A percentile compares a stretch with the other conserved stretches of the same genome.
Evolutionary conservation across 2,113 vertebrate genomes (phyloP).

Genomic region (Spheniscus mendiculus): DNA sequence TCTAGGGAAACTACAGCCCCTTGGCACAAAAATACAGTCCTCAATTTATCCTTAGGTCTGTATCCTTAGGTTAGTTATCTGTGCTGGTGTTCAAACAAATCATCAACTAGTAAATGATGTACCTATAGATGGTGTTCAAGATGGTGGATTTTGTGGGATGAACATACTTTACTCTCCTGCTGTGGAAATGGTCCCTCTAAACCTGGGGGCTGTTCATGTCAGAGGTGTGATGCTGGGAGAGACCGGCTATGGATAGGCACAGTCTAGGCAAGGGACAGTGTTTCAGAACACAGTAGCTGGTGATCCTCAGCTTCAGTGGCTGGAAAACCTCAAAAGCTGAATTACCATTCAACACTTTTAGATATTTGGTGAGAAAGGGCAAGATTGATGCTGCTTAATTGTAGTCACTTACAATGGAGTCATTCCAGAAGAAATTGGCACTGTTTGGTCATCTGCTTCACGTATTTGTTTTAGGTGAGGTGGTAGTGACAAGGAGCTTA

Average conservation of each 20-base stretch:
- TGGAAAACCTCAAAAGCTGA: not conserved
- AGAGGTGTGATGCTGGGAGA: not conserved
- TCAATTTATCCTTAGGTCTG: not conserved
- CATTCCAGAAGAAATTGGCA: not conserved
- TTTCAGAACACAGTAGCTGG: not conserved
- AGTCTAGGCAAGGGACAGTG: not conserved
- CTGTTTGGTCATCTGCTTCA: not conserved
- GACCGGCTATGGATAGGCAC: fast-evolving
- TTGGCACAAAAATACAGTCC: not conserved
- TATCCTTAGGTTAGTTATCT: not conserved
- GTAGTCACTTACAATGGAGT: not conserved
- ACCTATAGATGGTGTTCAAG: not conserved
- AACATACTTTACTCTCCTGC: not conserved
- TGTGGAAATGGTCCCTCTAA: not conserved
- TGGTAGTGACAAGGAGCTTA: not conserved
- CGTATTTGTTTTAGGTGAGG: not conserved
- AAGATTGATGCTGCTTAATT: not conserved
- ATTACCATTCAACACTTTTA: fast-evolving
- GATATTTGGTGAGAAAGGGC: not conserved
- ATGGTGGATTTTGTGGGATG: not conserved
- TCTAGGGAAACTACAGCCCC: not conserved
- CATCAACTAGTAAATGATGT: not conserved
- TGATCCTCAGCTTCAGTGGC: not conserved
- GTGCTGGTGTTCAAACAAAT: not conserved
- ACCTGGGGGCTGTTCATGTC: not conserved